Evolutionary conservation across 2,888 invertebrate genomes (phyloP), one percentile per base, ranked within the genome.

Genomic region (Drosophila subsilvestris): DNA sequence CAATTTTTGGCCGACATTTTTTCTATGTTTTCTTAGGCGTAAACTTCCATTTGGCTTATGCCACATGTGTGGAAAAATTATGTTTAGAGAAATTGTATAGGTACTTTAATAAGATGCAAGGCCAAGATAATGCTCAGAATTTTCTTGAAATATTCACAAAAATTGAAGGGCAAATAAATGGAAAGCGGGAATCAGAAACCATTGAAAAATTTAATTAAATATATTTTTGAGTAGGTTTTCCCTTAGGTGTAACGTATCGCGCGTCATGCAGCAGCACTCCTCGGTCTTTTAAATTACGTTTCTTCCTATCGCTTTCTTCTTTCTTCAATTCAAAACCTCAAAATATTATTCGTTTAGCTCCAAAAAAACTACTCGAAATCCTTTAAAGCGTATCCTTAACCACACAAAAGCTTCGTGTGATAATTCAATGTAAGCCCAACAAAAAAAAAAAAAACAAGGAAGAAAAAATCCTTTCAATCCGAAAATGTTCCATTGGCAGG

Each of bases 41-140:
- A 37, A n/a, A 22, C 47, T 45, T 54, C 53, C 29, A 54, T 65
- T 65, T 65, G 48, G 53, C 65, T 65, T 65, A 65, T 65, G 65
- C 48, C 48, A 48, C 22, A 65, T 65, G 48, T 65, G 66, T 48
- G 48, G 29, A 54, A 54, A 54, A 7, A 37, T n/a, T 65, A 54
- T 53, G 42, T 54, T 63, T 65, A 18, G 53, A 53, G 47, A 45
- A 63, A 60, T 37, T 10, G 22, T 3, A 3, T n/a, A n/a, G n/a
- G n/a, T 22, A 22, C n/a, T 47, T 32, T 49, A 25, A 25, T 25
- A 25, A 25, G 27, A 27, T 27, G 37, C 2, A 37, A 6, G 37
- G 14, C 6, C 14, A 37, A 2, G 37, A 37, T 14, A 14, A 37
- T 37, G 14, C n/a, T 2, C 7, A 7, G n/a, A 7, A 37, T 7